Evolutionary conservation across 2,888 invertebrate species (phyloP).

Genomic region (Escarpia spicata): DNA sequence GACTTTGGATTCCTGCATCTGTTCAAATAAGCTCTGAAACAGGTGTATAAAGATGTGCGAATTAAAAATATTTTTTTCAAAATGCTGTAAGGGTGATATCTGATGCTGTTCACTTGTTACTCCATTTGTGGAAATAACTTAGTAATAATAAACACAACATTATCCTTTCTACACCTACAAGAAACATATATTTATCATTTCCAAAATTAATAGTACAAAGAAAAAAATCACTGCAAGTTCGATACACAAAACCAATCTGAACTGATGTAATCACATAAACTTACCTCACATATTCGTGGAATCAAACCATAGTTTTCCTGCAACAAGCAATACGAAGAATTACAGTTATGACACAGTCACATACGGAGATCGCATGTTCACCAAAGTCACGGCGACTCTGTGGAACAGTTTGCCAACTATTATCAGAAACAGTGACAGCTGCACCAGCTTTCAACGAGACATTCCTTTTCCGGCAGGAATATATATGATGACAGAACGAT

Average conservation of each 20-base stretch:
- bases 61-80: slow-evolving; percentile 24
- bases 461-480: too few relatives aligned
- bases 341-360: too few relatives aligned
- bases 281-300: slow-evolving; percentile 60
- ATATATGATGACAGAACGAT: too few relatives aligned
- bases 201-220: neutral
- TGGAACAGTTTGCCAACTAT: too few relatives aligned
- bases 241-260: slow-evolving; percentile 16
- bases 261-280: slow-evolving; percentile 26
- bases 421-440: too few relatives aligned
- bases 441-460: too few relatives aligned
- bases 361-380: too few relatives aligned
- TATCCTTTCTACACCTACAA: neutral
- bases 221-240: neutral
- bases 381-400: too few relatives aligned
- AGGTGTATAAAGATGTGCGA: neutral
- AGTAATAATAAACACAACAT: neutral
- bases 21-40: slow-evolving; percentile 50
- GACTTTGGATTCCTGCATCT: slow-evolving; percentile 52
- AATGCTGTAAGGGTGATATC: neutral
- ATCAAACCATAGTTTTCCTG: slow-evolving; percentile 61
- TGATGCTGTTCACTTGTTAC: neutral
- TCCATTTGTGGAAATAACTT: neutral
- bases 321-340: slow-evolving; percentile 26
- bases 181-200: neutral